A percentile compares a stretch with the other conserved stretches of the same genome.
Conservation (phyloP, 2,113 vertebrate genomes). For the Thunnus maccoyii region DNA sequence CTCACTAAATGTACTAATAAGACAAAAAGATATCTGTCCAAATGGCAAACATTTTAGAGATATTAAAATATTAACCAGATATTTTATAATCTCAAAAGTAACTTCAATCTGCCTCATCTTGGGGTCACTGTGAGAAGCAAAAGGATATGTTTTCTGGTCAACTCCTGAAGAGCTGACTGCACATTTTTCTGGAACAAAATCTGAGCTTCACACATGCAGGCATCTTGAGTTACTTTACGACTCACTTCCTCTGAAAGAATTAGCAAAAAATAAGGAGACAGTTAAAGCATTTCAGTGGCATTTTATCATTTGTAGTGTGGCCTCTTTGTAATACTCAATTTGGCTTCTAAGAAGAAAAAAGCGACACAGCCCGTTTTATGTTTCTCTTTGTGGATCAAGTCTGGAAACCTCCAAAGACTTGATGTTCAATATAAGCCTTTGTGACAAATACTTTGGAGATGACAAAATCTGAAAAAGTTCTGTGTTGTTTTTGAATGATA, state of each 20-base stretch:
- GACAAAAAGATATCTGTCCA: not conserved
- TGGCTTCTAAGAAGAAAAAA: not conserved
- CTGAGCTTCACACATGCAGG: constrained; percentile 93
- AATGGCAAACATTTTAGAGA: not conserved
- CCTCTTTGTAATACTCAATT: not conserved
- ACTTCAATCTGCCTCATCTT: not conserved
- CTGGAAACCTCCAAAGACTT: not conserved
- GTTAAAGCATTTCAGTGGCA: not conserved
- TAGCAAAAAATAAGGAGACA: constrained; percentile 57
- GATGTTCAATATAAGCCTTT: not conserved
- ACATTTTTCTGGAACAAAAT: constrained; percentile 90
- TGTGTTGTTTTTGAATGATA: not conserved
- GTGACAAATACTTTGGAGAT: not conserved
- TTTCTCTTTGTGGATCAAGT: not conserved
- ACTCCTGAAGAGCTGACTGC: constrained; percentile 87
- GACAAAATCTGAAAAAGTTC: not conserved
- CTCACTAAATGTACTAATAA: not conserved
- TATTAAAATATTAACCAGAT: not conserved
- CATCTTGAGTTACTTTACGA: constrained; percentile 84
- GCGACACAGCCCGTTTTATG: not conserved
- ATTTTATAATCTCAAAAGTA: not conserved
- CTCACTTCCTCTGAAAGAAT: constrained; percentile 80
- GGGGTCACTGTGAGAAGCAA: not conserved
- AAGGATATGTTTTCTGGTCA: constrained; percentile 96
- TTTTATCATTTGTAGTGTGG: not conserved